Conservation (phyloP, 1,140 invertebrate species). For the Ostrea edulis region DNA sequence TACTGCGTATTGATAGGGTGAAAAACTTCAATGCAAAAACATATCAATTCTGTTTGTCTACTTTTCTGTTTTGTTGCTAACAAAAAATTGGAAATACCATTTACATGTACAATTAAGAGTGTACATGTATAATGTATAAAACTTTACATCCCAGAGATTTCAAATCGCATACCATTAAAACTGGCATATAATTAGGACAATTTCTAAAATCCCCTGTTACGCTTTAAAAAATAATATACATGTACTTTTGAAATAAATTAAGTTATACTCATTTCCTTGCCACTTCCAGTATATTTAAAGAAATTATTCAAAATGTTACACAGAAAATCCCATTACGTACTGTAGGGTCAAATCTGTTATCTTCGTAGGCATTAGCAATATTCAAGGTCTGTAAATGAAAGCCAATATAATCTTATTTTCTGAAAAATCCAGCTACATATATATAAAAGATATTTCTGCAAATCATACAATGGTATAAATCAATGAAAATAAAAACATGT, state of each 20-base stretch:
- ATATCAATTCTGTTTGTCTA: neutral
- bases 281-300: neutral
- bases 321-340: slow-evolving; percentile 67
- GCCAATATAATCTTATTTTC: neutral
- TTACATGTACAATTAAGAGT: neutral
- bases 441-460: too few species aligned
- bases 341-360: slow-evolving; percentile 80
- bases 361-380: slow-evolving; percentile 96
- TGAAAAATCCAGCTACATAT: too few species aligned
- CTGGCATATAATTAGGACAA: neutral
- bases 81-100: neutral
- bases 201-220: neutral
- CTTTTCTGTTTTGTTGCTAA: neutral
- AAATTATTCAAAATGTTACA: neutral
- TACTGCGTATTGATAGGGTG: neutral
- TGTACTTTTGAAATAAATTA: too few species aligned
- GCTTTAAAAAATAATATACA: neutral
- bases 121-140: neutral
- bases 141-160: neutral
- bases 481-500: too few species aligned
- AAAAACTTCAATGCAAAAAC: neutral
- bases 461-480: too few species aligned
- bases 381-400: slow-evolving; percentile 86
- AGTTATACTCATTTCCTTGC: neutral
- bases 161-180: neutral